Evolutionary conservation across 2,797 vertebrate species (phyloP).

Genomic region (Cygnus olor): DNA sequence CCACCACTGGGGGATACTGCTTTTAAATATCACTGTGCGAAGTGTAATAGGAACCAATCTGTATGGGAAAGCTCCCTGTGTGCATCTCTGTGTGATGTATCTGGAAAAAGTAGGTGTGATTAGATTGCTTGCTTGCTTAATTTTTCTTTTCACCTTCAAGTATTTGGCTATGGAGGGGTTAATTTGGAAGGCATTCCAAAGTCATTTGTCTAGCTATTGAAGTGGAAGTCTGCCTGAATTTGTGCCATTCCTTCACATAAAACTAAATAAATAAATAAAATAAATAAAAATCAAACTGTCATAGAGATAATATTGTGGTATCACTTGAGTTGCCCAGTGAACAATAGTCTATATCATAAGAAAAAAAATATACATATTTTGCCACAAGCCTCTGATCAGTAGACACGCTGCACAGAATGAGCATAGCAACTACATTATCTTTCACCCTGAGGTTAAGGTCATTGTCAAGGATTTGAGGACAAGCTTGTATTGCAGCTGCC

Average conservation of each 20-base stretch:
- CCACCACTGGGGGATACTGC: background rate
- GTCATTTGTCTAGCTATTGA: slow-evolving; percentile 2
- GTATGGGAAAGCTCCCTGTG: background rate
- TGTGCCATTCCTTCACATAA: background rate
- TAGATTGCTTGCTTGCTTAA: background rate
- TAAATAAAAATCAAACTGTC: slow-evolving; percentile 30
- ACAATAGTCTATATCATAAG: slow-evolving; percentile 63
- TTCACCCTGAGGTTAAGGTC: slow-evolving; percentile 75
- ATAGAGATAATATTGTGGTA: slow-evolving; percentile 59
- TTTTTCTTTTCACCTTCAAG: background rate
- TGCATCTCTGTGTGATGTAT: background rate
- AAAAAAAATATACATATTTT: slow-evolving; percentile 68
- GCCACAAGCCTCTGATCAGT: slow-evolving; percentile 68
- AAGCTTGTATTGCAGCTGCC: slow-evolving; percentile 74
- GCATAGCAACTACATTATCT: slow-evolving; percentile 76
- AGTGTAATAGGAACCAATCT: background rate
- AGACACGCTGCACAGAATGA: slow-evolving; percentile 65
- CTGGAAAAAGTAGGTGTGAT: background rate
- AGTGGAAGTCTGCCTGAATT: slow-evolving; percentile 27
- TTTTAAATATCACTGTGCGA: background rate
- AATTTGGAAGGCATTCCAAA: slow-evolving; percentile 35
- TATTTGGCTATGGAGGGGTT: slow-evolving; percentile 10
- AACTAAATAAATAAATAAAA: background rate
- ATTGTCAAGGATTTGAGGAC: slow-evolving; percentile 76
- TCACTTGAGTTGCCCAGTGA: slow-evolving; percentile 61